Percentiles rank a stretch among this genome's conserved stretches.
These are phyloP conservation scores for Scatophagus argus DNA, from an alignment of 2,113 vertebrate species.

Conservation along the genomic window DNA sequence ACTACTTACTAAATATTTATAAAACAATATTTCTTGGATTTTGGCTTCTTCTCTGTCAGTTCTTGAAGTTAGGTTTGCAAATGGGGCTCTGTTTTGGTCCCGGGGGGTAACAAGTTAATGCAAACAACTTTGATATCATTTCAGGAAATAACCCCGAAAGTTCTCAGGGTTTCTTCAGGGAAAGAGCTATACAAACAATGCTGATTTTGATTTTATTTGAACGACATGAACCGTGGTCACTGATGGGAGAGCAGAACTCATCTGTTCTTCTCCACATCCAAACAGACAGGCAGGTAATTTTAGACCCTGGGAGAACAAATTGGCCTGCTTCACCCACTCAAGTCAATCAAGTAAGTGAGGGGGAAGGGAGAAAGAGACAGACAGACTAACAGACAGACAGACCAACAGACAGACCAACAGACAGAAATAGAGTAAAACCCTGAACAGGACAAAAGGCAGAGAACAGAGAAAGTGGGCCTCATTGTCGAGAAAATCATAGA, in stretches of 20 bases:
- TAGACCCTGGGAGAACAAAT: conserved; percentile 74
- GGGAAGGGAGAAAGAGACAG: conserved; percentile 26
- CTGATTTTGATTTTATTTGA: conserved; percentile 61
- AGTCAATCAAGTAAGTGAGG: conserved; percentile 71
- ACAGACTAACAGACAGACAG: neutral
- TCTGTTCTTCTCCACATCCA: conserved; percentile 63
- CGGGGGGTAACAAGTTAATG: neutral
- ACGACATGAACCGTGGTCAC: conserved; percentile 17
- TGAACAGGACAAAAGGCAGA: conserved; percentile 8
- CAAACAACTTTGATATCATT: conserved; percentile 44
- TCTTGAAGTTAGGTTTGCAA: neutral
- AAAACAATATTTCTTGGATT: neutral
- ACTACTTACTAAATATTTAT: neutral
- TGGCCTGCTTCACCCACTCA: conserved; percentile 72
- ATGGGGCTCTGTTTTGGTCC: neutral
- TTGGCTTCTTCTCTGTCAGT: neutral
- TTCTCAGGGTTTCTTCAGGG: conserved; percentile 20
- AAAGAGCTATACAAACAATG: conserved; percentile 44
- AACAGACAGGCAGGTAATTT: conserved; percentile 77
- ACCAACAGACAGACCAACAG: conserved; percentile 2
- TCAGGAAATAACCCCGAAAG: conserved; percentile 28
- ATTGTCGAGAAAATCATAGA: conserved; percentile 9
- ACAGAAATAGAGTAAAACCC: neutral
- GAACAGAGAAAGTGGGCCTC: neutral
- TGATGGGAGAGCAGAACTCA: conserved; percentile 63